Evolutionary conservation across 2,113 vertebrate species (phyloP).

Genomic region (Platanista minor): DNA sequence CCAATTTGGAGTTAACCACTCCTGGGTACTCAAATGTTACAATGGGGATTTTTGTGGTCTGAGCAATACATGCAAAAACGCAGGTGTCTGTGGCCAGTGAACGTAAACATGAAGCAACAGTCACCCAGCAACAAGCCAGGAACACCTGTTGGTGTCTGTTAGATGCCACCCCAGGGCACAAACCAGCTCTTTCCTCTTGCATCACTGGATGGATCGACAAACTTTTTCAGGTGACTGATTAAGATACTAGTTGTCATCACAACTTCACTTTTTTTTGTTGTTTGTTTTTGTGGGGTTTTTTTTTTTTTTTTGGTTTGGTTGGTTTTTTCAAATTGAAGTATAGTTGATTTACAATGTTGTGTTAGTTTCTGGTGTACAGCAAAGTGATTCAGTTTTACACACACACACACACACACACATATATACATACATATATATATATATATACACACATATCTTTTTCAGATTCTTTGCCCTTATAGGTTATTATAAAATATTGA

Average conservation of each 20-base stretch:
- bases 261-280: background rate
- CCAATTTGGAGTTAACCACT: background rate
- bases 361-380: too few species aligned
- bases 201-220: background rate
- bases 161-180: rapidly evolving
- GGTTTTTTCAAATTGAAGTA: background rate
- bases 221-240: background rate
- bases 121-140: background rate
- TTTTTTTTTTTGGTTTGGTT: background rate
- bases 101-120: background rate
- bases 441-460: background rate
- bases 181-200: background rate
- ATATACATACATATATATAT: background rate
- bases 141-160: slow-evolving; percentile 12
- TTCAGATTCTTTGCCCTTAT: background rate
- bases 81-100: slow-evolving; percentile 49
- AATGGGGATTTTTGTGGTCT: slow-evolving; percentile 7
- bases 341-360: background rate
- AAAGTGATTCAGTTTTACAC: too few species aligned
- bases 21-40: background rate
- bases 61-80: slow-evolving; percentile 24
- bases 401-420: too few species aligned
- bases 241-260: background rate
- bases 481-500: background rate
- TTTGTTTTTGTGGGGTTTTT: background rate